These are phyloP conservation scores for Calephelis nemesis DNA, from an alignment of 1,140 invertebrate genomes.

Conservation along the genomic window DNA sequence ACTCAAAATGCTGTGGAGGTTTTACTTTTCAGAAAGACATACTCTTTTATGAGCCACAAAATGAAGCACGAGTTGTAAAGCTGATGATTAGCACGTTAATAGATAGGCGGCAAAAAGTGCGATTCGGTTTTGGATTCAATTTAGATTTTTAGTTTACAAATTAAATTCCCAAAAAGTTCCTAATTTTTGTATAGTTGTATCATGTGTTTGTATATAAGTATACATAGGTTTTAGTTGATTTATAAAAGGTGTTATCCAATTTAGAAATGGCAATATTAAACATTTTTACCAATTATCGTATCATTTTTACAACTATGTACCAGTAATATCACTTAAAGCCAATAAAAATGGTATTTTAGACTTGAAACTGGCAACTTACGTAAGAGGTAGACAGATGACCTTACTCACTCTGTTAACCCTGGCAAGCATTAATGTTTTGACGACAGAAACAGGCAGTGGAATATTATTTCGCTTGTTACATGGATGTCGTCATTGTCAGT, in stretches of 20 bases:
- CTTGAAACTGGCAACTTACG: too few species aligned
- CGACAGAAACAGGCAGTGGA: too few species aligned
- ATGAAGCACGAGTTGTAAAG: conserved; percentile 50
- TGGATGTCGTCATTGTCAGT: too few species aligned
- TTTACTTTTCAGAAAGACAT: conserved; percentile 64
- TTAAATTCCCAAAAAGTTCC: conserved; percentile 11
- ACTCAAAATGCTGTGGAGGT: conserved; percentile 60
- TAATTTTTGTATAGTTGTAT: conserved; percentile 46
- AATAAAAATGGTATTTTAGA: too few species aligned
- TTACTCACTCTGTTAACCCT: too few species aligned
- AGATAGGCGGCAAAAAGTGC: conserved; percentile 46
- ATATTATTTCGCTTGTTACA: too few species aligned
- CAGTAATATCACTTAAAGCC: background rate
- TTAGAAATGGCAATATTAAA: conserved; percentile 39
- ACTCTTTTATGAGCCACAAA: conserved; percentile 49
- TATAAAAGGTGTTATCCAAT: conserved; percentile 52
- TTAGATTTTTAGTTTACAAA: conserved; percentile 54
- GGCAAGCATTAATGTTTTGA: too few species aligned
- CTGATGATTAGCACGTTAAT: conserved; percentile 58
- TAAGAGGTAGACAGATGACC: too few species aligned
- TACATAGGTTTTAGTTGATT: conserved; percentile 74
- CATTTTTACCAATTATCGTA: background rate
- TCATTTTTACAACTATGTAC: background rate
- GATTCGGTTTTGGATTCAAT: conserved; percentile 64
- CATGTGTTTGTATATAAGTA: conserved; percentile 76